Conservation (phyloP, 2,797 vertebrate genomes). For the Gambelia wislizenii region DNA sequence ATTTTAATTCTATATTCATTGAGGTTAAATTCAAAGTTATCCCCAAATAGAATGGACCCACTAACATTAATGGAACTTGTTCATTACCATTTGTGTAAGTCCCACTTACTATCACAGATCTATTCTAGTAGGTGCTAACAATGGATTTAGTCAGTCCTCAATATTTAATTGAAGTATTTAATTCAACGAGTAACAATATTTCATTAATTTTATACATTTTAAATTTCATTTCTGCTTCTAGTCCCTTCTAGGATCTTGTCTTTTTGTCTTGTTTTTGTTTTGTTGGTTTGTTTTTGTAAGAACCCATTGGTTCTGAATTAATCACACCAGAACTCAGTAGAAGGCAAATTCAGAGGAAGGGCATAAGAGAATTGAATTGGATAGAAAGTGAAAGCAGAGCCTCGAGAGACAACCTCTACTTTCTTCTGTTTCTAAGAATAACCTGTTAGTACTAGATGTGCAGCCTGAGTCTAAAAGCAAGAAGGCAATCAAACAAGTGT, state of each 20-base stretch:
- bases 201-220: background rate
- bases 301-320: background rate
- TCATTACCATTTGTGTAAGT: too few relatives aligned
- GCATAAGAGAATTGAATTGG: fast-evolving
- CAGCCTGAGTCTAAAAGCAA: conserved; percentile 45
- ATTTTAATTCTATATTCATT: background rate
- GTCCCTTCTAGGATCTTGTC: background rate
- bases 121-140: too few relatives aligned
- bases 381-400: conserved; percentile 15
- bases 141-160: too few relatives aligned
- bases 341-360: background rate
- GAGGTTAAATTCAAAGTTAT: too few relatives aligned
- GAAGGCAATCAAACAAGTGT: conserved; percentile 76
- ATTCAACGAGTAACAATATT: background rate
- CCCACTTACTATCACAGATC: too few relatives aligned
- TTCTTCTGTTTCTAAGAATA: conserved; percentile 69
- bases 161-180: background rate
- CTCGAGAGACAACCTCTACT: conserved; percentile 46
- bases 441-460: conserved; percentile 56
- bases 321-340: conserved; percentile 10
- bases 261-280: background rate
- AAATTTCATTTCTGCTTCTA: background rate
- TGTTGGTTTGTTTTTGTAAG: background rate
- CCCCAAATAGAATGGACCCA: too few relatives aligned
- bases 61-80: too few relatives aligned